Conservation (phyloP, 2,888 invertebrate species). For the Cepaea hortensis region DNA sequence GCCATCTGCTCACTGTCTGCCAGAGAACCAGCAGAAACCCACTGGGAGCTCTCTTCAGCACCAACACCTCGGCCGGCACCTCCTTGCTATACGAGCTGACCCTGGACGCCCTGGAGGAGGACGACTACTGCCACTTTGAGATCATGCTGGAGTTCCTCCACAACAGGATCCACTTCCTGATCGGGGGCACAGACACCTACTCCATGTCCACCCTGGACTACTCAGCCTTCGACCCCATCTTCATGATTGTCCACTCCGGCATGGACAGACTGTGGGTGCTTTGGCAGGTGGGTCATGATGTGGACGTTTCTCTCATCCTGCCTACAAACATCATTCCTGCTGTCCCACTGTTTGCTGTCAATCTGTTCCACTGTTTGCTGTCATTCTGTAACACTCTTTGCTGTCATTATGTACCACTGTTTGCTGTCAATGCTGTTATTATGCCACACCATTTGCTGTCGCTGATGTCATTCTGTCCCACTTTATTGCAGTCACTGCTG, state of each 20-base stretch:
- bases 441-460: no score
- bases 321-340: no score
- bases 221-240: conserved; percentile 56
- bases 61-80: conserved; percentile 13
- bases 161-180: conserved; percentile 53
- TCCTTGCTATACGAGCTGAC: conserved; percentile 49
- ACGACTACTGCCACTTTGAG: conserved; percentile 55
- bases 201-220: conserved; percentile 56
- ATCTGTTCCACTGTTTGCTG: no score
- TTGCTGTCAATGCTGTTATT: no score
- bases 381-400: no score
- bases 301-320: no score
- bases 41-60: conserved; percentile 33
- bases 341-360: no score
- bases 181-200: conserved; percentile 49
- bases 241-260: conserved; percentile 55
- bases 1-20: background rate
- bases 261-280: conserved; percentile 56
- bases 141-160: conserved; percentile 55
- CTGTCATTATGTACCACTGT: no score
- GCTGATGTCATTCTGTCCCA: no score
- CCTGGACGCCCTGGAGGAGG: conserved; percentile 52
- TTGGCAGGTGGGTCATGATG: conserved; percentile 51
- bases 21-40: conserved; percentile 30
- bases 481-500: no score